Evolutionary conservation across 2,797 vertebrate species (phyloP), one percentile per base, ranked within the genome.

Genomic region (Girardinus metallicus): DNA sequence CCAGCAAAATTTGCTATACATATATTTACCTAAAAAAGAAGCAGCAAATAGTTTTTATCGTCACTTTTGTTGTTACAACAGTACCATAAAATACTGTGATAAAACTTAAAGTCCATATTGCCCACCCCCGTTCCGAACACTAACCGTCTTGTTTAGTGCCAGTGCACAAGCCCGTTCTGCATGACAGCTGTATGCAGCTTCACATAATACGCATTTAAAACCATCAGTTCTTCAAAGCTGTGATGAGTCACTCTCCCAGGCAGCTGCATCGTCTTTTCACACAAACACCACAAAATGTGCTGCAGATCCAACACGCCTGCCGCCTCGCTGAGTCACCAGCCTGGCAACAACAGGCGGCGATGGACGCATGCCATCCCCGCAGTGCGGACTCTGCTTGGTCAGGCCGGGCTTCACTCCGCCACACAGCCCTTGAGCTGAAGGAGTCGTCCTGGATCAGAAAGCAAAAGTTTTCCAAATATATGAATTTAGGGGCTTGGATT

Each of bases 281-380:
- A 66, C 57, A 73, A 82, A 84, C 74, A 49, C 23, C 74, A 80
- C 68, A 51, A 75, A 73, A 84, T 85, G 26, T 47, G 80, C 83
- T 78, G 74, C 83, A 60, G 84, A 83, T 85, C 81, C 88, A 87
- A 79, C 73, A 43, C 77, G 83, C 88, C 83, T 0, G 57, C 86
- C 68, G 83, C 82, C 84, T 66, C 73, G 88, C 93, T 89, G 93
- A 94, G 88, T 94, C 93, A 93, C 84, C 53, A 3, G 66, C 80
- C 85, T 70, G 72, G 41, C 88, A 82, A 68, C 83, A 81, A 83
- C 88, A 77, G 79, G 86, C 78, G 75, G 76, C 90, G 91, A 93
- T 85, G 81, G 91, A 92, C 8, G 75, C 78, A 75, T 80, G 64
- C 79, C 85, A 12, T 39, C 84, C 85, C 85, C 39, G 43, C 85